These are phyloP conservation scores for Centropristis striata DNA, from an alignment of 2,113 vertebrate genomes.

Conservation along the genomic window DNA sequence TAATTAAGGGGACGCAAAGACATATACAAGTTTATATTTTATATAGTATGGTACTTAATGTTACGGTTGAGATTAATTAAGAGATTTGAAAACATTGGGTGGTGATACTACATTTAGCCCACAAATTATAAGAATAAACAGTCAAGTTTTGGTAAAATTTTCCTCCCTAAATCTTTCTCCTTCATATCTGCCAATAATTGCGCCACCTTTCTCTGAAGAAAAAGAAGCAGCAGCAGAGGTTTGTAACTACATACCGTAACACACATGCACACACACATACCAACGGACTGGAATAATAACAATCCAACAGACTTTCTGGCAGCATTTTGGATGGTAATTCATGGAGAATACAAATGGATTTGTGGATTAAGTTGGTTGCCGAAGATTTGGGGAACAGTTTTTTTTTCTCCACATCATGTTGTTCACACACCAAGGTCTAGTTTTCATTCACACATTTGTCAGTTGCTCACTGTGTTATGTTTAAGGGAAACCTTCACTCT, in stretches of 20 bases:
- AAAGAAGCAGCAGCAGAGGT: not conserved
- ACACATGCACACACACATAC: not conserved
- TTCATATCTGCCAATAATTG: constrained; percentile 1
- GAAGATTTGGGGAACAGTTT: not conserved
- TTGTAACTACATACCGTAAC: not conserved
- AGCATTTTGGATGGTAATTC: not conserved
- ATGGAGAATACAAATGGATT: not conserved
- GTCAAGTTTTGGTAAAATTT: not conserved
- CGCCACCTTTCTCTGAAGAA: not conserved
- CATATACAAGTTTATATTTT: not conserved
- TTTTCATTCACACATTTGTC: not conserved
- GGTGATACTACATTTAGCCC: not conserved
- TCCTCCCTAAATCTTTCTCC: not conserved
- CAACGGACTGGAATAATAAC: not conserved
- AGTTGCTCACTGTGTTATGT: not conserved
- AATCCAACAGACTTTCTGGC: not conserved
- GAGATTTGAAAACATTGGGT: not conserved
- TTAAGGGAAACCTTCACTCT: not conserved
- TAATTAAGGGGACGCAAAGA: constrained; percentile 21
- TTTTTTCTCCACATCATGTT: not conserved
- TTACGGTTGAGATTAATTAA: not conserved
- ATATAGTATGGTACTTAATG: not conserved
- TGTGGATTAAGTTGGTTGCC: not conserved
- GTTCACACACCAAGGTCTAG: not conserved
- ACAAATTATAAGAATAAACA: not conserved